Percentiles rank a stretch among this genome's conserved stretches.
phyloP scores from a whole-genome alignment of 2,888 invertebrate genomes.

The Drosophila limbata region DNA sequence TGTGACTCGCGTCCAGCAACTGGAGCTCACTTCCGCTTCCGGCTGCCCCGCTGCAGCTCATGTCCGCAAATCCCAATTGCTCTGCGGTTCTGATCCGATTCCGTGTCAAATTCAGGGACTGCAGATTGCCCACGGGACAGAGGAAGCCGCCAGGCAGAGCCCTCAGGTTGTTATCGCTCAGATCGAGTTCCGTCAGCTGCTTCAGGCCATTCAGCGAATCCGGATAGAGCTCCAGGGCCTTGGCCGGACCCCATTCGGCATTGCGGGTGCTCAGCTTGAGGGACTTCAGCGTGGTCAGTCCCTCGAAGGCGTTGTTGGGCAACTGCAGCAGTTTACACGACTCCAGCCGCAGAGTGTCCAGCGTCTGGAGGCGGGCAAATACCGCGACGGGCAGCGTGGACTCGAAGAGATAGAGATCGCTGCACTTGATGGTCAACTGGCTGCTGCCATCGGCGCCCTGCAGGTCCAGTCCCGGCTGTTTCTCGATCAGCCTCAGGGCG shows the following conservation, averaged over 20 bases:
- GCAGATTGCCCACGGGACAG: conserved; percentile 92
- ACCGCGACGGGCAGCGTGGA: conserved; percentile 91
- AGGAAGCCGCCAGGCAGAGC: conserved; percentile 92
- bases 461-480: conserved; percentile 87
- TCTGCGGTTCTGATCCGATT: conserved; percentile 93
- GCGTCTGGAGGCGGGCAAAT: conserved; percentile 89
- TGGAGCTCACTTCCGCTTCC: conserved; percentile 90
- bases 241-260: conserved; percentile 91
- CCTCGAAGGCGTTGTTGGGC: conserved; percentile 91
- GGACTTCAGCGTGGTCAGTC: conserved; percentile 89
- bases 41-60: conserved; percentile 86
- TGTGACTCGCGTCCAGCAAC: conserved; percentile 92
- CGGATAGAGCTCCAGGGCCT: conserved; percentile 90
- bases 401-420: conserved; percentile 92
- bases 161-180: conserved; percentile 93
- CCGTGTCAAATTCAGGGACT: conserved; percentile 92
- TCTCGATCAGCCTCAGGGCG: conserved; percentile 90
- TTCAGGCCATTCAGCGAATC: conserved; percentile 91
- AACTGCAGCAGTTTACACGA: conserved; percentile 93
- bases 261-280: conserved; percentile 92
- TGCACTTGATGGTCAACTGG: conserved; percentile 91
- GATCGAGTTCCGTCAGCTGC: conserved; percentile 92
- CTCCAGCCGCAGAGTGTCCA: conserved; percentile 91
- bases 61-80: conserved; percentile 89
- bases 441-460: conserved; percentile 89